These are phyloP conservation scores for Cryptocephalus primarius DNA, from an alignment of 2,888 invertebrate species.

Conservation along the genomic window DNA sequence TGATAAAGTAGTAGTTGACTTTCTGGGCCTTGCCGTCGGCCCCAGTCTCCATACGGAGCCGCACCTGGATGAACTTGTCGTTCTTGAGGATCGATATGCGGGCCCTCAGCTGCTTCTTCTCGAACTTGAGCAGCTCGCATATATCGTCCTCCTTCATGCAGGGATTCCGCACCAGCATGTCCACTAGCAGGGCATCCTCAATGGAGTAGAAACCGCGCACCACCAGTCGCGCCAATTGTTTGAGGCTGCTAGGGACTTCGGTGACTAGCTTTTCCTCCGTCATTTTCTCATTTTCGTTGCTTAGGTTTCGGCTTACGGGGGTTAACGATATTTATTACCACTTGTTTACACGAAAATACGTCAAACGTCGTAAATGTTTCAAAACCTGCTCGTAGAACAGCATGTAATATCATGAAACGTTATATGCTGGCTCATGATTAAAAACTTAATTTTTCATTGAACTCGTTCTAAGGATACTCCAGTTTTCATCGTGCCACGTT, in stretches of 20 bases:
- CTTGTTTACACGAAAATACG: too few relatives aligned
- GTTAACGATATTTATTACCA: too few relatives aligned
- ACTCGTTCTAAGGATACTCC: too few relatives aligned
- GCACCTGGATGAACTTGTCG: slow-evolving; percentile 88
- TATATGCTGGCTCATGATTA: too few relatives aligned
- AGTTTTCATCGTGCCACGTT: too few relatives aligned
- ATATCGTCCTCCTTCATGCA: slow-evolving; percentile 90
- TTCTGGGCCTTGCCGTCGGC: slow-evolving; percentile 89
- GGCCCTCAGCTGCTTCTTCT: slow-evolving; percentile 84
- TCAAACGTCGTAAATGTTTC: too few relatives aligned
- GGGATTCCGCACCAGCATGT: slow-evolving; percentile 91
- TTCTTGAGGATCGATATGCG: slow-evolving; percentile 76
- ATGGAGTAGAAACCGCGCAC: slow-evolving; percentile 88
- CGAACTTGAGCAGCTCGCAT: slow-evolving; percentile 85
- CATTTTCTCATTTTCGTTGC: slow-evolving; percentile 35
- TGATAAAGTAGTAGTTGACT: slow-evolving; percentile 95
- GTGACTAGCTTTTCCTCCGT: slow-evolving; percentile 69
- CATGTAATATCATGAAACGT: too few relatives aligned
- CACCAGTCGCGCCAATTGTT: slow-evolving; percentile 82
- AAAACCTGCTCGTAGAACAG: too few relatives aligned
- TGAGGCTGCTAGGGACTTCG: slow-evolving; percentile 88
- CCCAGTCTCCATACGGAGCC: slow-evolving; percentile 91
- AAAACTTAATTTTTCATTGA: too few relatives aligned
- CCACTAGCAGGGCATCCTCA: slow-evolving; percentile 89
- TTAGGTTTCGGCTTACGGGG: too few relatives aligned